phyloP scores from a whole-genome alignment of 37 sponge, comb jelly and placozoan genomes.

The Aphrocallistes beatrix region DNA sequence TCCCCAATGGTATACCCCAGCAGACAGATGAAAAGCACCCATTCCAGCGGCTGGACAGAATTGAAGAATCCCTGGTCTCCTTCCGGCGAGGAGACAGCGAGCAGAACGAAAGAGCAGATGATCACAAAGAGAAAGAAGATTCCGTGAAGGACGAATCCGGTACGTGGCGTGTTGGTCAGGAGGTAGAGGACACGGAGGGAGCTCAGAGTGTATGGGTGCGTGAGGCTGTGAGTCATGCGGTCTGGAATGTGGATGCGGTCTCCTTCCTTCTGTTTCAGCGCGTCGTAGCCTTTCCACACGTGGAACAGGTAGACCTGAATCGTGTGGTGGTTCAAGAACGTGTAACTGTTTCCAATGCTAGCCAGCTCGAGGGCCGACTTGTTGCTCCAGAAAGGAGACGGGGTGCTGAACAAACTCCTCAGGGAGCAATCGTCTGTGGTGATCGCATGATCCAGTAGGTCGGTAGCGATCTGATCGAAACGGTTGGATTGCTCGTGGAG shows the following conservation, averaged over 20 bases:
- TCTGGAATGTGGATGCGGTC: not conserved
- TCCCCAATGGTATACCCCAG: not conserved
- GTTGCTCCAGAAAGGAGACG: not conserved
- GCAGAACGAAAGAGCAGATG: not conserved
- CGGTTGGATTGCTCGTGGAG: not conserved
- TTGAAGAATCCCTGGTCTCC: not conserved
- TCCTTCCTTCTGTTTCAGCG: not conserved
- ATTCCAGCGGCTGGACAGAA: not conserved
- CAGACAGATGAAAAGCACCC: not conserved
- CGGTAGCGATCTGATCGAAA: not conserved
- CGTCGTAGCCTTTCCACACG: not conserved
- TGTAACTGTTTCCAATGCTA: not conserved
- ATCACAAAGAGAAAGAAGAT: not conserved
- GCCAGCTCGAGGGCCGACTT: not conserved
- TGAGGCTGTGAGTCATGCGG: not conserved
- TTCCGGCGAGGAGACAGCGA: not conserved
- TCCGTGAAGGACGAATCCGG: not conserved
- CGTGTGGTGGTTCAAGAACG: not conserved
- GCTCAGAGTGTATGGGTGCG: not conserved
- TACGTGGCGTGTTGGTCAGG: not conserved
- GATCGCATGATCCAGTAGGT: not conserved
- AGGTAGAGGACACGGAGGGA: not conserved
- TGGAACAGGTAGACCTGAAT: not conserved
- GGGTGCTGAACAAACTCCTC: not conserved
- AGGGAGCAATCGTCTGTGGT: not conserved